Percentiles rank a stretch among this genome's conserved stretches.
Evolutionary conservation across 2,113 vertebrate genomes (phyloP).

Genomic region (Malurus elegans): DNA sequence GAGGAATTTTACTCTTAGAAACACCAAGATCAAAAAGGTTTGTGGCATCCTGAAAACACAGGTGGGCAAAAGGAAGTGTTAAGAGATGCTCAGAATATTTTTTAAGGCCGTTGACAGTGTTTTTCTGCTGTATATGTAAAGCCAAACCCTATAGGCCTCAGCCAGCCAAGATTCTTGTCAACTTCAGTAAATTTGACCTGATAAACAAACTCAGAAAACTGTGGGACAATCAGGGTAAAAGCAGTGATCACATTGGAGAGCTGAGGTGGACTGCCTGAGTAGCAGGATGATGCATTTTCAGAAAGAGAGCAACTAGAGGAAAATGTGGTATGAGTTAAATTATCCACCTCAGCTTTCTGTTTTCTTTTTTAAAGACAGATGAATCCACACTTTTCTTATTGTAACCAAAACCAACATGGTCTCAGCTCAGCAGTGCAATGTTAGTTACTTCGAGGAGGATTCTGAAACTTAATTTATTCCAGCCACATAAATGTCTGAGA

Average conservation of each 20-base stretch:
- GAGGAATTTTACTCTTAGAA: constrained; percentile 87
- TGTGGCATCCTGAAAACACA: background rate
- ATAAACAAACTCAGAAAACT: background rate
- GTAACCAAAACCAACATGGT: background rate
- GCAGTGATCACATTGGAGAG: background rate
- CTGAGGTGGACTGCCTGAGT: background rate
- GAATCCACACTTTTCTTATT: background rate
- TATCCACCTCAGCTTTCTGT: background rate
- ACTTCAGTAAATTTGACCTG: background rate
- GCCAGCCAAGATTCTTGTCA: background rate
- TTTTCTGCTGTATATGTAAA: background rate
- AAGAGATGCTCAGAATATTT: background rate
- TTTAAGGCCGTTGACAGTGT: background rate
- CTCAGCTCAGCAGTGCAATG: background rate
- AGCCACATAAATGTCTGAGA: background rate
- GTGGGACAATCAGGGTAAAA: background rate
- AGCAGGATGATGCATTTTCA: background rate
- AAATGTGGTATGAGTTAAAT: background rate
- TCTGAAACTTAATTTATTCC: background rate
- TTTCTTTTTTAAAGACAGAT: background rate
- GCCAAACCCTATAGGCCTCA: background rate
- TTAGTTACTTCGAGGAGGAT: background rate
- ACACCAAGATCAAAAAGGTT: constrained; percentile 89
- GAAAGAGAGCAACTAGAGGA: background rate
- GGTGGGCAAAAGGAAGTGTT: background rate